A percentile compares a stretch with the other conserved stretches of the same genome.
These are phyloP conservation scores for Triops longicaudatus DNA, from an alignment of 1,140 invertebrate genomes.

Conservation along the genomic window DNA sequence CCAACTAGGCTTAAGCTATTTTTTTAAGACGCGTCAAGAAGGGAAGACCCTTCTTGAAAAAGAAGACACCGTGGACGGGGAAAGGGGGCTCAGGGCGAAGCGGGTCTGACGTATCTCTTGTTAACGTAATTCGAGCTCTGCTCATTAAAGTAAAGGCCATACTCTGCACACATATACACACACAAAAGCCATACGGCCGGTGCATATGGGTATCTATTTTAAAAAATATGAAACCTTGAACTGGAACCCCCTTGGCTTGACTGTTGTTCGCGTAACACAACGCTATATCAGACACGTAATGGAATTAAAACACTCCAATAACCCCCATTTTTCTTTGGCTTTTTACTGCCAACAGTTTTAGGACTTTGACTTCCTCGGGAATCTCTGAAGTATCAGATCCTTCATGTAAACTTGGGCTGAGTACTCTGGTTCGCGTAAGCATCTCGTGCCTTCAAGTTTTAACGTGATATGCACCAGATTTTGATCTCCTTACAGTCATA, in stretches of 20 bases:
- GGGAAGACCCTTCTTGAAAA: not conserved
- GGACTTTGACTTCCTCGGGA: not conserved
- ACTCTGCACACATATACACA: not conserved
- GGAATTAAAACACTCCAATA: not conserved
- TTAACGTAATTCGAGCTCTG: conserved; percentile 10
- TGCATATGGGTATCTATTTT: conserved; percentile 12
- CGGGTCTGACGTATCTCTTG: conserved; percentile 8
- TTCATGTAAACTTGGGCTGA: not conserved
- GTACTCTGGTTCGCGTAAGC: not conserved
- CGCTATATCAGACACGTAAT: too few species aligned
- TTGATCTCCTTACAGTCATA: not conserved
- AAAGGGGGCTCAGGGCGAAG: not conserved
- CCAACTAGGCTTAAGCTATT: not conserved
- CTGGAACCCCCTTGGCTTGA: not conserved
- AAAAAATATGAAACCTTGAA: not conserved
- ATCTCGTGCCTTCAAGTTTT: not conserved
- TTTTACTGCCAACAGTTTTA: not conserved
- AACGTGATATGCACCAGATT: not conserved
- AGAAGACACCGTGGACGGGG: not conserved
- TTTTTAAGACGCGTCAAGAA: not conserved
- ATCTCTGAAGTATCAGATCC: not conserved
- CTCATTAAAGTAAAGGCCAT: conserved; percentile 5
- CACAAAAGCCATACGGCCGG: conserved; percentile 10
- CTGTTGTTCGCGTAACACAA: not conserved
- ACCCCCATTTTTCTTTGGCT: not conserved